A percentile compares a stretch with the other conserved stretches of the same genome.
Evolutionary conservation across 2,797 vertebrate genomes (phyloP).

Genomic region (Sebastes glaucus): DNA sequence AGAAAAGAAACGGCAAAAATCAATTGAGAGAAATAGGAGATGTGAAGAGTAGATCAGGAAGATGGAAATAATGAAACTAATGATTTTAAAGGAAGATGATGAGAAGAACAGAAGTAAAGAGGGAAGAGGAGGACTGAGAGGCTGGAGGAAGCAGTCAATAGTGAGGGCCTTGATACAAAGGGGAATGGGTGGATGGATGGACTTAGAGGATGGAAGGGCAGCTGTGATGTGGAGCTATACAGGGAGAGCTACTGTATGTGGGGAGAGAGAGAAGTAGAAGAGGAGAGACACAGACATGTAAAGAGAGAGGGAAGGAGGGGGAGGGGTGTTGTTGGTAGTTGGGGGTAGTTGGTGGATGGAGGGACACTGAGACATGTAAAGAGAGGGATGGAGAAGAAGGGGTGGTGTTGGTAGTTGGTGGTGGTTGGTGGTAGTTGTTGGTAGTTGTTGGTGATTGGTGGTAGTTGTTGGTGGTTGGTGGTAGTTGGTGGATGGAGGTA

Average conservation of each 20-base stretch:
- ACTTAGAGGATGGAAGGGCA: neutral
- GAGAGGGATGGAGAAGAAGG: no score
- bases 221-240: no score
- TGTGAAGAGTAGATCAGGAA: neutral
- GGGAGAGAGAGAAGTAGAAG: neutral
- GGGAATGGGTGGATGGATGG: constrained; percentile 7
- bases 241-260: no score
- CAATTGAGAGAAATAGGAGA: constrained; percentile 19
- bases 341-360: no score
- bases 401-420: no score
- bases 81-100: constrained; percentile 27
- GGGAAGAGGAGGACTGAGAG: neutral
- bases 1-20: constrained; percentile 12
- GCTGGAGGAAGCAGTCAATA: constrained; percentile 12
- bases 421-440: no score
- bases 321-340: no score
- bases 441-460: no score
- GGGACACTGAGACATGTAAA: no score
- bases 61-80: constrained; percentile 34
- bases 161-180: neutral
- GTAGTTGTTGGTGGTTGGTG: no score
- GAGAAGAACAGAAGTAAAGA: neutral
- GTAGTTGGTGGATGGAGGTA: no score
- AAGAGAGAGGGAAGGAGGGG: neutral
- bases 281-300: neutral